Conservation (phyloP, 2,888 invertebrate species). For the Apotomis betuletana region DNA sequence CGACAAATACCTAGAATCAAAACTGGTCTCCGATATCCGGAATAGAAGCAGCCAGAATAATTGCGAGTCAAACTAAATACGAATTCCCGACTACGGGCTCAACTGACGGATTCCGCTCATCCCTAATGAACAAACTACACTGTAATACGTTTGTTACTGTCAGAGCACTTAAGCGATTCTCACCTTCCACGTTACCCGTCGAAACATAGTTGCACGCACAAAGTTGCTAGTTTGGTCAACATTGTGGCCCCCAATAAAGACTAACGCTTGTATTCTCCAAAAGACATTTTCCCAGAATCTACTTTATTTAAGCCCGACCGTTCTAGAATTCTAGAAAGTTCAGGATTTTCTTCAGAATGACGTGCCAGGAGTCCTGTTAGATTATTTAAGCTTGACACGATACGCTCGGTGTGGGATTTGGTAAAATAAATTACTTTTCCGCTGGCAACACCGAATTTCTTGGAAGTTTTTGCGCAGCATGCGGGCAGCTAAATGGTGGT, state of each 20-base stretch:
- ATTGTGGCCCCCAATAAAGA: slow-evolving; percentile 3
- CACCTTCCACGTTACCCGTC: slow-evolving; percentile 7
- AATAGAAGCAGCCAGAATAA: background rate
- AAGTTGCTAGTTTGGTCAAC: slow-evolving; percentile 32
- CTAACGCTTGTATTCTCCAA: slow-evolving; percentile 17
- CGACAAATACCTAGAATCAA: no score
- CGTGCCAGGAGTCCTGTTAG: slow-evolving; percentile 38
- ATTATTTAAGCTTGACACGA: slow-evolving; percentile 39
- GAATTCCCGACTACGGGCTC: slow-evolving; percentile 2
- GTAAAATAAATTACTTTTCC: slow-evolving; percentile 39
- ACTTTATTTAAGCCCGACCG: slow-evolving; percentile 30
- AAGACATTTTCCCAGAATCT: slow-evolving; percentile 35
- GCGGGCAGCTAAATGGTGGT: slow-evolving; percentile 27
- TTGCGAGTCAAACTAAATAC: background rate
- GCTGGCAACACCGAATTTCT: slow-evolving; percentile 32
- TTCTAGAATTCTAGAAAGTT: slow-evolving; percentile 33
- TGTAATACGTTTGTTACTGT: slow-evolving; percentile 9
- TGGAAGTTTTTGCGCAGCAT: slow-evolving; percentile 24
- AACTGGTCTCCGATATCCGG: no score
- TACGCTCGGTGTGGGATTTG: slow-evolving; percentile 31
- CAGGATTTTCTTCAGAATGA: slow-evolving; percentile 32
- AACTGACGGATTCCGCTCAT: slow-evolving; percentile 7
- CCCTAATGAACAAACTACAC: slow-evolving; percentile 23
- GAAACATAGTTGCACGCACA: slow-evolving; percentile 28
- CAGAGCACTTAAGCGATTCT: slow-evolving; percentile 23